Base-by-base conservation (phyloP, 23 tunicate genomes). In the Clavelina lepadiformis region DNA sequence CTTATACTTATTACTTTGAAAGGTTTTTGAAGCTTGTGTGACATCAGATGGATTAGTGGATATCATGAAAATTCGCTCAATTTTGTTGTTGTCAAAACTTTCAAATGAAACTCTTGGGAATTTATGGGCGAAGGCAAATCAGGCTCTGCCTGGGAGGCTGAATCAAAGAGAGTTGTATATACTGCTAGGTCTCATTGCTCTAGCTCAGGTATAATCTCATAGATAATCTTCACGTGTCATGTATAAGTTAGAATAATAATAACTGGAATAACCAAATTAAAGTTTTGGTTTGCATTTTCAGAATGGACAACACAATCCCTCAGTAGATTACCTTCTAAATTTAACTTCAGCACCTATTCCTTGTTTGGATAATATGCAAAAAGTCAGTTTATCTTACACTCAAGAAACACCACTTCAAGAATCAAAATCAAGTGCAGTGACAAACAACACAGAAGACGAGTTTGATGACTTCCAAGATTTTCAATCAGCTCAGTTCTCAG, bases 401-500 rank as follows among this genome's bases (percentile, higher is more conserved):
- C 46, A 50, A 56, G 1, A 33, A 20, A 37, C 18, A 33, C 29
- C 36, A 7, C 52, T 33, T 35, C 32, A 35, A 28, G 50, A 46
- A 23, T 13, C 34, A 28, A 56, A 18, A 5, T 5, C 46, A 28
- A 36, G 0, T 13, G 38, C 58, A 63, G 30, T 2, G 20, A 1
- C 46, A 28, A 3, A 13, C 6, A 25, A 41, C 23, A 62, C 46
- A 41, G 54, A 29, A 3, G 91, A 73, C 50, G 81, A 82, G 47
- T 74, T 82, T 59, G 91, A 67, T 25, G 91, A 82, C 68, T 73
- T 78, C 69, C 85, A 78, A 69, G 76, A 68, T 8, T 78, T 78
- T 69, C 85, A 78, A 49, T 65, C 78, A n/a, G n/a, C n/a, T n/a
- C n/a, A n/a, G n/a, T n/a, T n/a, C n/a, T n/a, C n/a, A n/a, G n/a